phyloP scores from a whole-genome alignment of 2,888 invertebrate species.

The Epinotia demarniana region DNA sequence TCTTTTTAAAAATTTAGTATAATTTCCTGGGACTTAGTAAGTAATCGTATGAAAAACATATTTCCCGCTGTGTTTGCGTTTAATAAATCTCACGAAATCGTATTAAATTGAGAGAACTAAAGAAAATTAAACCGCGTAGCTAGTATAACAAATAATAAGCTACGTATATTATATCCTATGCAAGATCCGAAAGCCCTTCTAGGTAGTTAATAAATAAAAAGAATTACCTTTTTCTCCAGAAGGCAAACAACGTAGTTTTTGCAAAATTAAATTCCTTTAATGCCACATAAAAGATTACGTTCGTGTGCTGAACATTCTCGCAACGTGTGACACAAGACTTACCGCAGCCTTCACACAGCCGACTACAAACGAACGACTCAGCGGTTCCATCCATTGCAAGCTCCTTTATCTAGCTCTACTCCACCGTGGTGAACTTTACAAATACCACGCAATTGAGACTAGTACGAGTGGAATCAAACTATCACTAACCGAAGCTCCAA shows the following conservation, averaged over 20 bases:
- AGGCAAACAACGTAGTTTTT: not conserved
- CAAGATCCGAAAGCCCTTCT: not conserved
- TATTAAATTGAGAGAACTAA: no score
- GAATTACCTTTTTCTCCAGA: not conserved
- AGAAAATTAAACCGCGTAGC: no score
- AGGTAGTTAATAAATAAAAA: not conserved
- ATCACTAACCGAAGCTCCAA: constrained; percentile 17
- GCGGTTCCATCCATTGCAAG: constrained; percentile 25
- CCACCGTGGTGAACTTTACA: constrained; percentile 26
- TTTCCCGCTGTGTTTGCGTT: no score
- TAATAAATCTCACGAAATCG: no score
- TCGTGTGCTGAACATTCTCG: constrained; percentile 6
- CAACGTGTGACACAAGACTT: constrained; percentile 17
- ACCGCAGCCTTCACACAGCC: constrained; percentile 25
- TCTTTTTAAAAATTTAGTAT: no score
- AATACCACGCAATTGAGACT: constrained; percentile 32
- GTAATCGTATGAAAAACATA: no score
- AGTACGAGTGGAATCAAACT: constrained; percentile 1
- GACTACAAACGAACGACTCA: constrained; percentile 21
- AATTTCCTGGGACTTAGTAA: no score
- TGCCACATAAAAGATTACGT: constrained; percentile 6
- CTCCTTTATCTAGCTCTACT: constrained; percentile 12
- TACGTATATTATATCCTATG: no score
- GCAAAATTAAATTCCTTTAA: constrained; percentile 12
- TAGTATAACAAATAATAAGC: no score